Conservation (phyloP, 1,140 invertebrate species). For the Subanguina moxae region DNA sequence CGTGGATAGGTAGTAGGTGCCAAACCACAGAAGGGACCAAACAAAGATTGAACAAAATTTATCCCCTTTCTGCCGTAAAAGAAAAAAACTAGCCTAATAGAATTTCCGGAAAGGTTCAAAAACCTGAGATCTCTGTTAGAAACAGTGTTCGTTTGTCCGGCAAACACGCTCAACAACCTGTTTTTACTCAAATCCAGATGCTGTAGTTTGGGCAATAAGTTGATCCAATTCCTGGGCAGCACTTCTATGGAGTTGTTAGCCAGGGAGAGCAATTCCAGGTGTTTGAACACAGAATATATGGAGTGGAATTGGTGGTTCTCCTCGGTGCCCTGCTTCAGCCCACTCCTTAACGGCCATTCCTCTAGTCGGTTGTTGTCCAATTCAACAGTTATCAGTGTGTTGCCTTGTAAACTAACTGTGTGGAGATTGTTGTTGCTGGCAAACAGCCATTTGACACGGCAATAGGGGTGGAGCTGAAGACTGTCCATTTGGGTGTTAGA, state of each 20-base stretch:
- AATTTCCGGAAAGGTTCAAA: slow-evolving; percentile 26
- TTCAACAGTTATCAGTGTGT: slow-evolving; percentile 20
- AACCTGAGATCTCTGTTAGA: slow-evolving; percentile 8
- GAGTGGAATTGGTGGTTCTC: neutral
- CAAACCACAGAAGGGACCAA: too few species aligned
- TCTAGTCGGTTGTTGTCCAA: slow-evolving; percentile 16
- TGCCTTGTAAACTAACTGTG: slow-evolving; percentile 1
- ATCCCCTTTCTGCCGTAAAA: too few species aligned
- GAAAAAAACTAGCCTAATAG: neutral
- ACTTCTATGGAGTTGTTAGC: slow-evolving; percentile 24
- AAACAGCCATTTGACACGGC: slow-evolving; percentile 31
- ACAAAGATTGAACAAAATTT: too few species aligned
- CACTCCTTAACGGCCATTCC: slow-evolving; percentile 21
- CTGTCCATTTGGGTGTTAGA: slow-evolving; percentile 22
- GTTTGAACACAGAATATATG: neutral
- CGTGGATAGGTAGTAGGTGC: too few species aligned
- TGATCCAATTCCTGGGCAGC: slow-evolving; percentile 12
- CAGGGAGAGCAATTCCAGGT: slow-evolving; percentile 6
- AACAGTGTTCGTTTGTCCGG: too few species aligned
- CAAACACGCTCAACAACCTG: neutral
- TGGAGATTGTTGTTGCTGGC: slow-evolving; percentile 23
- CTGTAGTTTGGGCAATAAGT: slow-evolving; percentile 28
- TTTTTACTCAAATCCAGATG: slow-evolving; percentile 33
- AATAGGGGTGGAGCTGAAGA: slow-evolving; percentile 7
- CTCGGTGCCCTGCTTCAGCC: neutral